Evolutionary conservation across 1,140 invertebrate genomes (phyloP), one percentile per base, ranked within the genome.

Genomic region (Nephila pilipes): DNA sequence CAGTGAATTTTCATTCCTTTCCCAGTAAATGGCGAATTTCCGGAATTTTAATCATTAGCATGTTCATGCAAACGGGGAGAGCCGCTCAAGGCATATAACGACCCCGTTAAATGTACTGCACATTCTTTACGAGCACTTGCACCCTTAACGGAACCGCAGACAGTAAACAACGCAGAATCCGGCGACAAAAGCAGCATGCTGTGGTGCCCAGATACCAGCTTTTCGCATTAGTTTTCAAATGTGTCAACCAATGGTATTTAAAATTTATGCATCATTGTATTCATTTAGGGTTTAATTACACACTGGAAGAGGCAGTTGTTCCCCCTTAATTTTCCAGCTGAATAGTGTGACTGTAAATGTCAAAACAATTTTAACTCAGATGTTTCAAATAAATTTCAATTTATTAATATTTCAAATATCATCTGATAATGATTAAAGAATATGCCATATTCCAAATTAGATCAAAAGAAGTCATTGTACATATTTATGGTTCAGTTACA

Each of bases 11-110:
- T 36, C 69, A 75, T 36, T 75, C 69, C 69, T 75, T 75, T 75
- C 69, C 1, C 1, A 36, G 32, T 20, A 75, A 75, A 75, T 36
- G 69, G 29, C 32, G 29, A 36, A 75, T 36, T 75, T 75, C 32
- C 69, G 32, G 32, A 75, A 75, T 75, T 75, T 36, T 20, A 75
- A 36, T 75, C 69, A 75, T 75, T 75, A 75, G 65, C 29, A 36
- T 75, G 65, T 75, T 32, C 29, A 36, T 75, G 25, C 29, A 29
- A 75, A 25, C 29, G 69, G 32, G 36, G 69, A 75, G 69, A 16
- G 69, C 32, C 69, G 32, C 29, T 75, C 32, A 75, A 4, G 69
- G 14, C 32, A 75, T 75, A 16, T 75, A 75, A 75, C 16, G 69
- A 29, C 69, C 32, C 29, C 14, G 32, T 75, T 75, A 75, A 75